These are phyloP conservation scores for Tachycineta bicolor DNA, from an alignment of 2,113 vertebrate species.

Conservation along the genomic window DNA sequence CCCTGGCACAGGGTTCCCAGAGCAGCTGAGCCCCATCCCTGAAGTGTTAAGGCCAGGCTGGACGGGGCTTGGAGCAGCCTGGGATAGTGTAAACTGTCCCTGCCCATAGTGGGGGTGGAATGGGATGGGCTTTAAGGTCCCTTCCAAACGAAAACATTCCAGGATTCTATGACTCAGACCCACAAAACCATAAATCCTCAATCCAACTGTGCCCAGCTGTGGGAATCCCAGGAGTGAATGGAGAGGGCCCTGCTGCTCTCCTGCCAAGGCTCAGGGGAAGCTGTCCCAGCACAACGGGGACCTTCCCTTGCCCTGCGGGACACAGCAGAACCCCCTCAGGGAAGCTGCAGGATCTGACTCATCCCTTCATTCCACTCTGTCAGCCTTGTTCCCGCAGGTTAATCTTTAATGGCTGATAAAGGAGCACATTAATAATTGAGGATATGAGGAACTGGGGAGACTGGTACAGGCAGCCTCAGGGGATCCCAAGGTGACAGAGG, in stretches of 20 bases:
- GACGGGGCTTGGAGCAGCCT: fast-evolving
- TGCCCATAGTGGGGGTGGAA: neutral
- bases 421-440: neutral
- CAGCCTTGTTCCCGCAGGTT: neutral
- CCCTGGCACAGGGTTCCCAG: neutral
- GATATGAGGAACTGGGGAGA: fast-evolving
- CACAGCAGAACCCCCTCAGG: neutral
- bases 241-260: neutral
- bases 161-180: neutral
- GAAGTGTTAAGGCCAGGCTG: fast-evolving
- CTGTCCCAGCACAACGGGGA: neutral
- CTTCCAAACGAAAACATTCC: neutral
- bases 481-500: fast-evolving
- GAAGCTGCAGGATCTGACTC: neutral
- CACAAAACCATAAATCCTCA: neutral
- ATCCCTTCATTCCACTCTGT: neutral
- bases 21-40: neutral
- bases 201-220: fast-evolving
- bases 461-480: neutral
- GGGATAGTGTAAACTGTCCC: fast-evolving
- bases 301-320: neutral
- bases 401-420: conserved; percentile 10
- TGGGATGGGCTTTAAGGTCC: neutral
- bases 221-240: fast-evolving
- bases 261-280: neutral